Conservation (phyloP, 2,888 invertebrate species). For the Trissonchulus latispiculum region DNA sequence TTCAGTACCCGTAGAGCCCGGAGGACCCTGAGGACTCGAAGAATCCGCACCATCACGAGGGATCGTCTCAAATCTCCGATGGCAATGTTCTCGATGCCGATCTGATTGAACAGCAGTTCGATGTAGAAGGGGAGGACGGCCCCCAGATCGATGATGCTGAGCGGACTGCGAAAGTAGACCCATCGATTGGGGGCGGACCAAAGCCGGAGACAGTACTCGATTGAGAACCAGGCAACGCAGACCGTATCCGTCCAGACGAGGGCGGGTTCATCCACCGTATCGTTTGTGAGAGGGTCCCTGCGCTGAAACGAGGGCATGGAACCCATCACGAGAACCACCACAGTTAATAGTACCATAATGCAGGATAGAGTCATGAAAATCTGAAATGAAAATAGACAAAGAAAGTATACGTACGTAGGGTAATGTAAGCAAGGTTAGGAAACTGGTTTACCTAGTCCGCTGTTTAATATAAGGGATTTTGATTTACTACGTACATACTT, state of each 20-base stretch:
- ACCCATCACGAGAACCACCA: constrained; percentile 16
- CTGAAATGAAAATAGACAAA: constrained; percentile 6
- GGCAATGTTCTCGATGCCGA: neutral
- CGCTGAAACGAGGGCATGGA: constrained; percentile 17
- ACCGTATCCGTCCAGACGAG: constrained; percentile 9
- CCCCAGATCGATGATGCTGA: constrained; percentile 15
- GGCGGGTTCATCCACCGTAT: neutral
- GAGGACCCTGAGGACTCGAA: constrained; percentile 5
- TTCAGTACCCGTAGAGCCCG: neutral
- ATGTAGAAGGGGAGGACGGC: constrained; percentile 20
- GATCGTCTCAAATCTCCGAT: constrained; percentile 9
- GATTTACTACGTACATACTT: too few species aligned
- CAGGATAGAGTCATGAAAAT: constrained; percentile 2
- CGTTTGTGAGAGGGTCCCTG: neutral
- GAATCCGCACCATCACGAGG: neutral
- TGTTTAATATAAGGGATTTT: too few species aligned
- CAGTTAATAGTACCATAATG: constrained; percentile 15
- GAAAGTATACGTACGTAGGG: too few species aligned
- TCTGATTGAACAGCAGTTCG: neutral
- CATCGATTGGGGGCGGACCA: constrained; percentile 11
- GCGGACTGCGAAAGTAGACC: constrained; percentile 3
- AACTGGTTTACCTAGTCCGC: too few species aligned
- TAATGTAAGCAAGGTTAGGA: too few species aligned
- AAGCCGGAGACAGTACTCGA: constrained; percentile 19
- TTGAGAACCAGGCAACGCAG: constrained; percentile 20